Conservation (phyloP, 2,113 vertebrate genomes). For the Larimichthys polyactis region DNA sequence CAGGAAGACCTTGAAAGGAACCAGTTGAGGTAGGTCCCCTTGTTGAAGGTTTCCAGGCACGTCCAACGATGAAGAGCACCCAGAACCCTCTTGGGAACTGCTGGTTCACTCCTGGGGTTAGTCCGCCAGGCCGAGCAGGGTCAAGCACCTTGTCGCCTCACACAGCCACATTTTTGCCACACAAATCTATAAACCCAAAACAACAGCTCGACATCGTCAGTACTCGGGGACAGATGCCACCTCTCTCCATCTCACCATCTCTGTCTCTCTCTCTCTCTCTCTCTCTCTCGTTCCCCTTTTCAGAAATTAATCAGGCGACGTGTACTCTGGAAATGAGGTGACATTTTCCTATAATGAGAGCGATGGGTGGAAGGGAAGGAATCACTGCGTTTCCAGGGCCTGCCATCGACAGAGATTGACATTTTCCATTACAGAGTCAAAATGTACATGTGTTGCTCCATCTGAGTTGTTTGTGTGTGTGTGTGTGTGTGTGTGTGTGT, state of each 20-base stretch:
- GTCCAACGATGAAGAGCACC: background rate
- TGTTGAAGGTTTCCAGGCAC: background rate
- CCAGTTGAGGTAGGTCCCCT: background rate
- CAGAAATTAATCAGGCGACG: constrained; percentile 80
- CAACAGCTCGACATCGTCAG: constrained; percentile 8
- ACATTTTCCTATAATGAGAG: constrained; percentile 85
- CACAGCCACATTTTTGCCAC: constrained; percentile 12
- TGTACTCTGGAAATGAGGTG: constrained; percentile 82
- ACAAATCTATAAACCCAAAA: background rate
- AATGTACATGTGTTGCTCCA: constrained; percentile 84
- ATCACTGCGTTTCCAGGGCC: constrained; percentile 66
- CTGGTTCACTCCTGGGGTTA: background rate
- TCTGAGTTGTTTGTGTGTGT: constrained; percentile 53
- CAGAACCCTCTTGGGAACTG: background rate
- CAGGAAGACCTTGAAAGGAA: background rate
- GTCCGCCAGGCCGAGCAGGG: background rate
- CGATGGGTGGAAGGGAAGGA: constrained; percentile 72
- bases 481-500: constrained; percentile 32
- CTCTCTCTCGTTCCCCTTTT: constrained; percentile 43
- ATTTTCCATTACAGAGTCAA: constrained; percentile 87
- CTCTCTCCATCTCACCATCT: constrained; percentile 49
- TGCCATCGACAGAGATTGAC: constrained; percentile 82
- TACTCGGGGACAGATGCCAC: constrained; percentile 39
- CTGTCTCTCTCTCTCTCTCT: constrained; percentile 41
- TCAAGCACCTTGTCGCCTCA: background rate